A percentile compares a stretch with the other conserved stretches of the same genome.
Evolutionary conservation across 2,797 vertebrate species (phyloP).

Genomic region (Brotula barbata): DNA sequence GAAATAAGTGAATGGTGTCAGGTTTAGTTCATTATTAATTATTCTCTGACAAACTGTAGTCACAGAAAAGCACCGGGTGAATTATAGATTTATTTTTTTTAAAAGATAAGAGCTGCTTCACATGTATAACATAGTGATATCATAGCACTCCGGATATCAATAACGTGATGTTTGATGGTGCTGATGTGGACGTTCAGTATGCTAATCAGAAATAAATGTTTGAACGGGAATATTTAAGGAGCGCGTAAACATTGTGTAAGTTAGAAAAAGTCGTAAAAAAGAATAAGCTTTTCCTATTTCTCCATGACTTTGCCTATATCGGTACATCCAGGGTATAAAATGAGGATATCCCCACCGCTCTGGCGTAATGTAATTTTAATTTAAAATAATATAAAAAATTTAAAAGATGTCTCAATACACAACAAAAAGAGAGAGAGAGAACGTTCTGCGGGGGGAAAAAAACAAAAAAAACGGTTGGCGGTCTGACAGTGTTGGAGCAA

Average conservation of each 20-base stretch:
- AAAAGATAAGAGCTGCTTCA: neutral
- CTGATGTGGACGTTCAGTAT: neutral
- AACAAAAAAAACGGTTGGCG: slow-evolving; percentile 29
- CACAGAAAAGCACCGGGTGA: slow-evolving; percentile 3
- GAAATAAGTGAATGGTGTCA: slow-evolving; percentile 42
- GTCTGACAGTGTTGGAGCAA: slow-evolving; percentile 61
- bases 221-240: too few species aligned
- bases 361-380: slow-evolving; percentile 42
- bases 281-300: neutral
- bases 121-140: neutral
- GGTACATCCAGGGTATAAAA: neutral
- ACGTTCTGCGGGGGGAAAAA: slow-evolving; percentile 26
- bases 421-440: slow-evolving; percentile 38
- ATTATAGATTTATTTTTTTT: neutral
- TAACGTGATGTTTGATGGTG: neutral
- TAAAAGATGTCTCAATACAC: slow-evolving; percentile 51
- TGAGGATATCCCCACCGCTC: too few species aligned
- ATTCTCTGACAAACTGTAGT: slow-evolving; percentile 40
- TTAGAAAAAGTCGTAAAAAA: neutral
- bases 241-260: neutral
- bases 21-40: slow-evolving; percentile 59
- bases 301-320: neutral
- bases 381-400: slow-evolving; percentile 42
- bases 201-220: neutral
- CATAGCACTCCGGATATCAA: neutral